A percentile compares a stretch with the other conserved stretches of the same genome.
These are phyloP conservation scores for Plebejus argus DNA, from an alignment of 2,888 invertebrate genomes.

Conservation along the genomic window DNA sequence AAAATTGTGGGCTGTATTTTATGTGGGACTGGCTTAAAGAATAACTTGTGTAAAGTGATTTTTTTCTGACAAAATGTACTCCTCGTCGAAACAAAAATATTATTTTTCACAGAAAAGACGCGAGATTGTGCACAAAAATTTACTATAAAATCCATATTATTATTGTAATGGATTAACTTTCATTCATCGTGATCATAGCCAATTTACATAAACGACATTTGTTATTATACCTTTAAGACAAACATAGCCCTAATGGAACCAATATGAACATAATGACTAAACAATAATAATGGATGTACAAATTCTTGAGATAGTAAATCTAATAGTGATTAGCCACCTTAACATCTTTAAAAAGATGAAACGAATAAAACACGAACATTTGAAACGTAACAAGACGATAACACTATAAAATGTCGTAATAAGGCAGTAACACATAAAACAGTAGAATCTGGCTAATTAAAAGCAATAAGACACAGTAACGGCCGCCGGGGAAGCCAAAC, in stretches of 20 bases:
- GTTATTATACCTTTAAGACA: not conserved
- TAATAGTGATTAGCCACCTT: not conserved
- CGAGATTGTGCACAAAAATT: not conserved
- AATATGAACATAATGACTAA: not conserved
- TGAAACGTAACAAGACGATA: constrained; percentile 29
- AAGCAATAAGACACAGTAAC: constrained; percentile 35
- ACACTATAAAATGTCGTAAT: constrained; percentile 30
- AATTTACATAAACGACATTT: not conserved
- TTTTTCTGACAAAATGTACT: not conserved
- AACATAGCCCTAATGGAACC: not conserved
- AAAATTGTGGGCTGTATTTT: not conserved
- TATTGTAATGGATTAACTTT: not conserved
- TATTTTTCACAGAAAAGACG: not conserved
- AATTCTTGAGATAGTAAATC: not conserved
- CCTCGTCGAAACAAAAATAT: not conserved
- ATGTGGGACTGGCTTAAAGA: not conserved
- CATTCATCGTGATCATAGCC: no score
- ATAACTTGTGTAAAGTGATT: not conserved
- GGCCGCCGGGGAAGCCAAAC: constrained; percentile 37
- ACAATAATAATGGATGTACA: no score
- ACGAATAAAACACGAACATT: constrained; percentile 12
- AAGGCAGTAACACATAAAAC: constrained; percentile 34
- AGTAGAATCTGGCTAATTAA: constrained; percentile 36
- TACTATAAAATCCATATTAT: not conserved
- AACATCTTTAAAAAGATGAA: not conserved